phyloP scores from a whole-genome alignment of 1,140 invertebrate species.

The Solenopsis invicta region DNA sequence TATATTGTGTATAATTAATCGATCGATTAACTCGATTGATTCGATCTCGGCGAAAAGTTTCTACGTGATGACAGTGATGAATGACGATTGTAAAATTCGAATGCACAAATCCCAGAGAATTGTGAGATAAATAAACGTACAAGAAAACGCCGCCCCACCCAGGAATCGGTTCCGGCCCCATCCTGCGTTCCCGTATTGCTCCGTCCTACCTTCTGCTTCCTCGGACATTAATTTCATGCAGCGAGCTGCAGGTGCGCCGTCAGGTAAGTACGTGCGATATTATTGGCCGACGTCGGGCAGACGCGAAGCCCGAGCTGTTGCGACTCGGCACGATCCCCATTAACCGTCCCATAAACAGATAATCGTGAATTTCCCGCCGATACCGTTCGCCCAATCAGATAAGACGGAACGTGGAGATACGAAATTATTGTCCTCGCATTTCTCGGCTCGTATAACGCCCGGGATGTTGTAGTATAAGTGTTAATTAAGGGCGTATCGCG shows the following conservation, averaged over 20 bases:
- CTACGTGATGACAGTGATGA: background rate
- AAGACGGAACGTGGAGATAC: conserved; percentile 81
- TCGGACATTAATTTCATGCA: conserved; percentile 70
- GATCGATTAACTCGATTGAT: background rate
- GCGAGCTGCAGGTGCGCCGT: conserved; percentile 49
- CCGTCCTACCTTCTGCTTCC: conserved; percentile 30
- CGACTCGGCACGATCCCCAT: conserved; percentile 77
- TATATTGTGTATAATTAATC: too few species aligned
- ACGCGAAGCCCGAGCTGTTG: conserved; percentile 67
- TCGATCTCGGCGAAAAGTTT: background rate
- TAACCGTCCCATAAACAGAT: conserved; percentile 84
- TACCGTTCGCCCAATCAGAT: conserved; percentile 83
- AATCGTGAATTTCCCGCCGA: conserved; percentile 81
- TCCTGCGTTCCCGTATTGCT: conserved; percentile 59
- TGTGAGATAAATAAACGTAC: conserved; percentile 53
- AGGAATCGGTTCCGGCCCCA: conserved; percentile 37
- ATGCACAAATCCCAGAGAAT: conserved; percentile 24
- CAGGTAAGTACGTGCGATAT: conserved; percentile 71
- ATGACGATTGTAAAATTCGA: background rate
- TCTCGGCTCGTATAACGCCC: conserved; percentile 71
- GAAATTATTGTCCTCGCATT: conserved; percentile 79
- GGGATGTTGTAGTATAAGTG: conserved; percentile 14
- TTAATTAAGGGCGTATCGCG: conserved; percentile 64
- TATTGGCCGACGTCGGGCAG: conserved; percentile 74
- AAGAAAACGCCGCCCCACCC: conserved; percentile 31